Evolutionary conservation across 2,888 invertebrate species (phyloP), one percentile per base, ranked within the genome.

Genomic region (Pseudococcus jackbeardsleyi): DNA sequence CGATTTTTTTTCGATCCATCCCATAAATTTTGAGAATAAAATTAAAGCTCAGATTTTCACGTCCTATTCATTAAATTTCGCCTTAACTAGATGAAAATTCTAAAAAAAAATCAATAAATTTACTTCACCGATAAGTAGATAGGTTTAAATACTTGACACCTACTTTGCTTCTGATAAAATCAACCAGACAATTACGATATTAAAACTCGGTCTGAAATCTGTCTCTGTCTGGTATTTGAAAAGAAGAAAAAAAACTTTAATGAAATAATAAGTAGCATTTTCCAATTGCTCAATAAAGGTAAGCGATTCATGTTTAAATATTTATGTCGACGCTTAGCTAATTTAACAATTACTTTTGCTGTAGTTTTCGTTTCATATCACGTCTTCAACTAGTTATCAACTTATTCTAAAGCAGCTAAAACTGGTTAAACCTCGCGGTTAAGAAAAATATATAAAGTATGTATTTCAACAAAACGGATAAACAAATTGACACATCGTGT

Each of bases 391-490:
- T 79, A 79, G 42, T 42, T 79, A 79, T 79, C 79, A 42, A 42
- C 79, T 85, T 59, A 59, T 85, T 85, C 50, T 54, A 26, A 85
- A 85, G 85, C 59, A 85, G 85, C 85, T 85, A 59, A 85, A 85
- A 85, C 85, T 85, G 85, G 85, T 85, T 85, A 85, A 59, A 59
- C 50, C 85, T 85, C 85, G 39, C 85, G 79, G 42, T 42, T 79
- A 79, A 79, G 42, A 72, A 79, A 79, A 79, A 39, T 39, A 79
- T 42, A n/a, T 42, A 79, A 79, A 42, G 79, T 79, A 33, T 33
- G n/a, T 79, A 79, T 79, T 79, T 79, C 42, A 79, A 79, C 42
- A 79, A 79, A 79, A 79, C 68, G 79, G 79, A 79, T 79, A 79
- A 79, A 39, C 79, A 79, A 79, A 79, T 79, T 79, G 79, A 79